A percentile compares a stretch with the other conserved stretches of the same genome.
These are phyloP conservation scores for Ailuropoda melanoleuca DNA, from an alignment of 2,113 vertebrate species.

Conservation along the genomic window DNA sequence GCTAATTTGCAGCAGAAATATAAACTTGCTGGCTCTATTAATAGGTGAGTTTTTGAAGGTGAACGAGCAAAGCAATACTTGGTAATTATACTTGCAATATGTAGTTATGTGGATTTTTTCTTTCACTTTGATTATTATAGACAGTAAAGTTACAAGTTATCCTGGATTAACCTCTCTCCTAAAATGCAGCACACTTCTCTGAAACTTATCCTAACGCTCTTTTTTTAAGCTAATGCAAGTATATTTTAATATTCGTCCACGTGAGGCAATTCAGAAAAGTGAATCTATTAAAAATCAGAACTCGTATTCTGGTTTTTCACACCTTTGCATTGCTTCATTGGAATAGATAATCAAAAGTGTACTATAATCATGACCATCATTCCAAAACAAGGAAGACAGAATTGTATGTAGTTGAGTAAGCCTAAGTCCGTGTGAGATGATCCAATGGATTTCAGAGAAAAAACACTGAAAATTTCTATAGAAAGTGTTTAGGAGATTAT, in stretches of 20 bases:
- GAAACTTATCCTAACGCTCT: background rate
- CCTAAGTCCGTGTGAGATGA: background rate
- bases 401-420: background rate
- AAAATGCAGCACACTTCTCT: background rate
- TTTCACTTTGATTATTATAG: background rate
- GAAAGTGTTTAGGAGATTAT: background rate
- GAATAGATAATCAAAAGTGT: background rate
- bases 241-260: background rate
- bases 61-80: background rate
- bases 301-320: background rate
- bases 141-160: conserved; percentile 11
- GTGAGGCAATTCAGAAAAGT: background rate
- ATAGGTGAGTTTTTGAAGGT: conserved; percentile 39
- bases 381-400: background rate
- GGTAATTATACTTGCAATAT: background rate
- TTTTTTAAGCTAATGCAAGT: background rate
- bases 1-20: conserved; percentile 34
- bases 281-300: background rate
- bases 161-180: background rate
- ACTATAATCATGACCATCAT: background rate
- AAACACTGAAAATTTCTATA: background rate
- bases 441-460: background rate
- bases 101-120: background rate
- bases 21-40: conserved; percentile 6
- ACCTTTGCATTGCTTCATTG: background rate